These are phyloP conservation scores for Cavia porcellus DNA, from an alignment of 2,113 vertebrate species.

Conservation along the genomic window DNA sequence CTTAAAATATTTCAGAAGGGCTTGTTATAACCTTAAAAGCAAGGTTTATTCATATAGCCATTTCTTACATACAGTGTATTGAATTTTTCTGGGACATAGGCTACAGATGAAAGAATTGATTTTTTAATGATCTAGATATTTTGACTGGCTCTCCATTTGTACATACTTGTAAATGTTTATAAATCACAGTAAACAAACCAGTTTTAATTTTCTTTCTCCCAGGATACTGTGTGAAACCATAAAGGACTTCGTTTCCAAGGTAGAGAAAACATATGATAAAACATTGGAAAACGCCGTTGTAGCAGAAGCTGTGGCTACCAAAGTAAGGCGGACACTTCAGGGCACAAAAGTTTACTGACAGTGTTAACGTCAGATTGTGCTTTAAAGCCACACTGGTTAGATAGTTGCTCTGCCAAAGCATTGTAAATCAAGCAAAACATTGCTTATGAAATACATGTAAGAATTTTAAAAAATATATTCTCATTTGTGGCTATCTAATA, in stretches of 20 bases:
- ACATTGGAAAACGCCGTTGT: constrained; percentile 93
- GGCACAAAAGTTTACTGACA: background rate
- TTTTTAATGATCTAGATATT: background rate
- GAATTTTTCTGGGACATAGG: background rate
- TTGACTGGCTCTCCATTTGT: background rate
- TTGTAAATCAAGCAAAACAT: background rate
- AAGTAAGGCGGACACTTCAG: constrained; percentile 89
- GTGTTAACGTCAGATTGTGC: background rate
- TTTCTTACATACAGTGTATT: background rate
- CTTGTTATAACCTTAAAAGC: background rate
- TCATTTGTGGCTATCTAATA: background rate
- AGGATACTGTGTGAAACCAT: constrained; percentile 98
- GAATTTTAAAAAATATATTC: background rate
- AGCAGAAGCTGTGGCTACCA: constrained; percentile 94
- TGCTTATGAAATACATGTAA: background rate
- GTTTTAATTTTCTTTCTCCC: constrained; percentile 69
- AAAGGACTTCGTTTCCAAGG: constrained; percentile 98
- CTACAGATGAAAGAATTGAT: background rate
- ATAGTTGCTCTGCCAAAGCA: background rate
- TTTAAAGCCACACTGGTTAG: background rate
- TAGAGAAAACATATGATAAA: constrained; percentile 96
- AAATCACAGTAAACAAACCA: background rate
- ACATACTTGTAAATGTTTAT: constrained; percentile 21
- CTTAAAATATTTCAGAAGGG: constrained; percentile 18
- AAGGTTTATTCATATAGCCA: background rate